Evolutionary conservation across 2,888 invertebrate genomes (phyloP).

Genomic region (Rhorus exstirpatorius): DNA sequence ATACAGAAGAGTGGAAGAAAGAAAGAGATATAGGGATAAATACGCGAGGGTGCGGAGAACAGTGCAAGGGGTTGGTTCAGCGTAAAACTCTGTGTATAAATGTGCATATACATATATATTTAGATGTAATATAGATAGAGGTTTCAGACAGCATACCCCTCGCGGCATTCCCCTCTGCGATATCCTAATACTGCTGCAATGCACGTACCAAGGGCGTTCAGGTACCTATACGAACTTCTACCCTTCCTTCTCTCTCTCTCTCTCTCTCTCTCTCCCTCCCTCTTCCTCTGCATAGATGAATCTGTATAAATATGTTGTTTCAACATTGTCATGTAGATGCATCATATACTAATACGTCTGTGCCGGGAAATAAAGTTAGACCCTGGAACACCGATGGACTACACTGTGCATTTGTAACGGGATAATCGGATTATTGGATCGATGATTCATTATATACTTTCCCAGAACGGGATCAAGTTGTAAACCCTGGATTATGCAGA

Average conservation of each 20-base stretch:
- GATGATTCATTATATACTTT: no score
- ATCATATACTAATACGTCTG: no score
- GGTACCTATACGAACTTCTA: slow-evolving; percentile 47
- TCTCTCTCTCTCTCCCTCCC: slow-evolving; percentile 6
- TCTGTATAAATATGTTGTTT: slow-evolving; percentile 46
- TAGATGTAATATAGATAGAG: slow-evolving; percentile 6
- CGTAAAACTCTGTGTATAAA: slow-evolving; percentile 47
- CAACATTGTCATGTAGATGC: slow-evolving; percentile 17
- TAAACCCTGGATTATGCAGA: no score
- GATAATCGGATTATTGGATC: no score
- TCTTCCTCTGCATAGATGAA: slow-evolving; percentile 14
- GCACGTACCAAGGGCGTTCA: slow-evolving; percentile 55
- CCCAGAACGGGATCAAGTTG: no score
- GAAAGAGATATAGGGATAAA: slow-evolving; percentile 35
- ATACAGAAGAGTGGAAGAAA: slow-evolving; percentile 46
- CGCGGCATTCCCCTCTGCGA: slow-evolving; percentile 41
- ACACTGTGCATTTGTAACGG: no score
- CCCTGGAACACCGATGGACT: no score
- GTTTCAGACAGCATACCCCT: slow-evolving; percentile 7
- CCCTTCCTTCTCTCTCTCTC: slow-evolving; percentile 1
- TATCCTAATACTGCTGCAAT: slow-evolving; percentile 31
- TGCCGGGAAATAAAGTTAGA: no score
- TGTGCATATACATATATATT: slow-evolving; percentile 25
- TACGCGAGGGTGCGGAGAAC: slow-evolving; percentile 51
- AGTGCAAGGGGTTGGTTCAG: slow-evolving; percentile 56